Evolutionary conservation across 1,140 invertebrate genomes (phyloP), one percentile per base, ranked within the genome.

Genomic region (Zelostemma sp.): DNA sequence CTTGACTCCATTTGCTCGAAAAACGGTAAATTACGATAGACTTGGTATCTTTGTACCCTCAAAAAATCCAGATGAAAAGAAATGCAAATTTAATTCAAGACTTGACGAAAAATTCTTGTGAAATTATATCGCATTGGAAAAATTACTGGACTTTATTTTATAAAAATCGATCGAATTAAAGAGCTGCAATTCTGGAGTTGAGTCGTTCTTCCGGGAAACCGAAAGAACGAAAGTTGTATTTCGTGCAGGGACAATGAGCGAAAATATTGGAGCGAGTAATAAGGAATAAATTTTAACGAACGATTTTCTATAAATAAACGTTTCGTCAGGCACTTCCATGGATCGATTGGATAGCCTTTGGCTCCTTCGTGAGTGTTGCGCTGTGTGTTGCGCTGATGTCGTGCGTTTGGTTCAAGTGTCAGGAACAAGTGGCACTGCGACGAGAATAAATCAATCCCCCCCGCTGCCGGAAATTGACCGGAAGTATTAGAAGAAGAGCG

Each of bases 261-360:
- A 45, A 45, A 45, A 31, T 16, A 28, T 35, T n/a, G 33, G 1
- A 6, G 38, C 49, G 47, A 41, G 62, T 57, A 64, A 12, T 57
- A 61, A 67, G 45, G 65, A 57, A 68, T 72, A 65, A 65, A 68
- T 64, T 68, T 65, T 59, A 68, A 53, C 40, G 53, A 72, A 72
- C 61, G 65, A 72, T 68, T 72, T 72, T 72, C 65, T 72, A 72
- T 72, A 72, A 72, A 72, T 72, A 73, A 73, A 68, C 43, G 62
- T 68, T 73, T 68, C 67, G 70, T 68, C 65, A 78, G 74, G 66
- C 53, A 51, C 59, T 68, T 51, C 49, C 67, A 40, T 73, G 69
- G 48, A 68, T 71, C 64, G 71, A 76, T 67, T 67, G 72, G 55
- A 57, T 72, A 46, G 64, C 61, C 50, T 75, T 74, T 61, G 73